Conservation (phyloP, 1,140 invertebrate genomes). For the Achroia grisella region DNA sequence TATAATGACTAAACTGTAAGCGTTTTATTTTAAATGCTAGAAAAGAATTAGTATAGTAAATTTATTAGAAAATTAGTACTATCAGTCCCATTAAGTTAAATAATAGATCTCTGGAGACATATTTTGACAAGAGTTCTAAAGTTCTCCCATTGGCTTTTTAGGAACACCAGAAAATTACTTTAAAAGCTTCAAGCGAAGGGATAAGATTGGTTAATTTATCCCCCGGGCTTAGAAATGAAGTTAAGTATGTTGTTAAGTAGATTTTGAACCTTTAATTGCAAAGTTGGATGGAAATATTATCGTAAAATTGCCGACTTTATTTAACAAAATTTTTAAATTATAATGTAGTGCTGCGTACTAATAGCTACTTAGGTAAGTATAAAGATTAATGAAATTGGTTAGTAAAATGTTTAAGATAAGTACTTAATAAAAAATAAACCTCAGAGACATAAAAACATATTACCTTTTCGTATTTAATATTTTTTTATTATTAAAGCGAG, state of each 20-base stretch:
- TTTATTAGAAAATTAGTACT: background rate
- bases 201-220: background rate
- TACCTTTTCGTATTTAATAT: background rate
- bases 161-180: constrained; percentile 1
- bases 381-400: background rate
- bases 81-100: background rate
- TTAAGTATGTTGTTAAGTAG: background rate
- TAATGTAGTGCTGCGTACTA: background rate
- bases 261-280: background rate
- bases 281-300: background rate
- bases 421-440: too few relatives aligned
- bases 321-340: background rate
- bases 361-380: background rate
- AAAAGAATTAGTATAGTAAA: background rate
- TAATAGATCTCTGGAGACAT: constrained; percentile 1
- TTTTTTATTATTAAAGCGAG: background rate
- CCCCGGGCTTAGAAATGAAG: background rate
- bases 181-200: background rate
- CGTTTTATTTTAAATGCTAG: background rate
- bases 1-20: too few relatives aligned
- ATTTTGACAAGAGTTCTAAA: background rate
- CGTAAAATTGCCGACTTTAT: background rate
- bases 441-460: too few relatives aligned
- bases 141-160: background rate
- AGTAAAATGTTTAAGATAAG: background rate